phyloP scores from a whole-genome alignment of 2,797 vertebrate genomes.

The Bovichtus diacanthus region DNA sequence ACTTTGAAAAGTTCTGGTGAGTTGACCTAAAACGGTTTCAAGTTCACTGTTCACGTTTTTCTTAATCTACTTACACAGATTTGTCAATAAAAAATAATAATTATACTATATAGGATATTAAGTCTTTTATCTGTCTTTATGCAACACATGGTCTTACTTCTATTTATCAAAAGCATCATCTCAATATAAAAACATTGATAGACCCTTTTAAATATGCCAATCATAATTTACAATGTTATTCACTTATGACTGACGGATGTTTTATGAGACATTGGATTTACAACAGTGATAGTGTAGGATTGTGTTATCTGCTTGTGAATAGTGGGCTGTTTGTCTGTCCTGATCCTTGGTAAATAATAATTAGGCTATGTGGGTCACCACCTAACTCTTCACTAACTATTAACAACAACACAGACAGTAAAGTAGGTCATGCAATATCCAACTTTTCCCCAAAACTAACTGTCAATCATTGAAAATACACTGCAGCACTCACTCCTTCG shows the following conservation, averaged over 20 bases:
- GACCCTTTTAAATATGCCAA: neutral
- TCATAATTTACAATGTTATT: neutral
- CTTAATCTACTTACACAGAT: neutral
- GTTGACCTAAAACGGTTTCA: neutral
- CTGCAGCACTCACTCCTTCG: neutral
- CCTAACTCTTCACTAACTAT: constrained; percentile 46
- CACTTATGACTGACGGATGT: neutral
- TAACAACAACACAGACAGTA: constrained; percentile 34
- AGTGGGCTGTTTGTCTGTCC: constrained; percentile 35
- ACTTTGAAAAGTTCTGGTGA: neutral
- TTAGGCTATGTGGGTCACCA: constrained; percentile 64
- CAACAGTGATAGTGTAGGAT: constrained; percentile 13
- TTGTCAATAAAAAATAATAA: neutral
- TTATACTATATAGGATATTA: neutral
- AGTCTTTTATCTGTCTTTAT: neutral
- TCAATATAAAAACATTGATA: neutral
- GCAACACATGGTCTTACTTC: neutral
- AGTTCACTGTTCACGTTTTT: neutral
- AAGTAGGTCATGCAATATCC: neutral
- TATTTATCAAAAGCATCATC: neutral
- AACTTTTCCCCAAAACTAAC: constrained; percentile 32
- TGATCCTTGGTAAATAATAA: constrained; percentile 69
- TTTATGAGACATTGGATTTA: constrained; percentile 60
- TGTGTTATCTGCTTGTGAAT: constrained; percentile 46
- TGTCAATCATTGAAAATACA: constrained; percentile 61